phyloP scores from a whole-genome alignment of 2,113 vertebrate species.

The Hyperoodon ampullatus region DNA sequence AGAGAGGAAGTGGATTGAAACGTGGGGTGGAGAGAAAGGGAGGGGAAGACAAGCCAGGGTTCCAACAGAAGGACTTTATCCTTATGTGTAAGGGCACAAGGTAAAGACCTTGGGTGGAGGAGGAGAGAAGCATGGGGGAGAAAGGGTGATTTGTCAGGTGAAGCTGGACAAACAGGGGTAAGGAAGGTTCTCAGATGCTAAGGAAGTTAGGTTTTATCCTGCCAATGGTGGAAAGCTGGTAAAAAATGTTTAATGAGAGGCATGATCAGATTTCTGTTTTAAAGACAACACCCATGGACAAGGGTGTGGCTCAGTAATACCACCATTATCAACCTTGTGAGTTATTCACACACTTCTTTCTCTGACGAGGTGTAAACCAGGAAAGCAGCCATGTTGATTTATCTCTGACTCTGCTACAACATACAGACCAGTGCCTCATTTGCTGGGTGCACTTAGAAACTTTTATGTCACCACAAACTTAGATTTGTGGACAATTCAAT shows the following conservation, averaged over 20 bases:
- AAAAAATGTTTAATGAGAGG: background rate
- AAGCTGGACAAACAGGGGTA: background rate
- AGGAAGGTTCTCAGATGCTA: background rate
- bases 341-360: constrained; percentile 37
- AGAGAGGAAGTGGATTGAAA: background rate
- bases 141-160: rapidly evolving
- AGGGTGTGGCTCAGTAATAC: background rate
- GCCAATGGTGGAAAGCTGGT: background rate
- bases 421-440: background rate
- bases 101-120: background rate
- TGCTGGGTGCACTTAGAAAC: background rate
- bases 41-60: background rate
- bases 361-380: background rate
- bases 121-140: background rate
- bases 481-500: background rate
- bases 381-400: background rate
- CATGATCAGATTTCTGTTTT: background rate
- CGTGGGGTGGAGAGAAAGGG: rapidly evolving
- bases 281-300: constrained; percentile 10
- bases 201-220: background rate
- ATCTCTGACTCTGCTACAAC: background rate
- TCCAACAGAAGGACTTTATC: background rate
- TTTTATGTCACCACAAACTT: background rate
- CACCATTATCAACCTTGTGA: background rate
- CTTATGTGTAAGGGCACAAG: background rate